Evolutionary conservation across 1,140 invertebrate species (phyloP).

Genomic region (Drosophila asahinai): DNA sequence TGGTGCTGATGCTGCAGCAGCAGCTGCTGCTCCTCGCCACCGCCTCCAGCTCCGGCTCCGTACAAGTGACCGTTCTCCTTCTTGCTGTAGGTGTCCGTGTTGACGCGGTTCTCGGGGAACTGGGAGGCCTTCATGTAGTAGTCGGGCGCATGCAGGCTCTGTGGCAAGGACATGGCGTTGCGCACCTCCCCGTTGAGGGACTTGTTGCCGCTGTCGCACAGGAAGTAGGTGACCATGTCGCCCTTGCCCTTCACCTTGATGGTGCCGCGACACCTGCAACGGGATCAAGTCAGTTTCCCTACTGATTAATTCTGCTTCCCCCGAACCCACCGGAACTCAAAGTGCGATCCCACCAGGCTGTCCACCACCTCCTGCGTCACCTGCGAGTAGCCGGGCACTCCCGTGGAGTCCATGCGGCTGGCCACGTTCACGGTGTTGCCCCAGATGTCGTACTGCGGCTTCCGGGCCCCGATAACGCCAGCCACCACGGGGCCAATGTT

Average conservation of each 20-base stretch:
- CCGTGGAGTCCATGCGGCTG: constrained; percentile 95
- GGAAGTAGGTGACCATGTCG: constrained; percentile 96
- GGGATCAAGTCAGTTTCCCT: too few species aligned
- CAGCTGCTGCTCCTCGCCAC: constrained; percentile 69
- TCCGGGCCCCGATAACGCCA: constrained; percentile 96
- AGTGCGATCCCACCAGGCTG: constrained; percentile 83
- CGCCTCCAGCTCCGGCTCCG: constrained; percentile 19
- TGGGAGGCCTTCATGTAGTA: constrained; percentile 82
- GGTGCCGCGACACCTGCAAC: constrained; percentile 90
- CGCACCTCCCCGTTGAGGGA: constrained; percentile 78
- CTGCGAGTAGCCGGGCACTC: constrained; percentile 93
- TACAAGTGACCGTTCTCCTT: constrained; percentile 74
- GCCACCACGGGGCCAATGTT: constrained; percentile 97
- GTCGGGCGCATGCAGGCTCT: constrained; percentile 68
- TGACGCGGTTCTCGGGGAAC: constrained; percentile 77
- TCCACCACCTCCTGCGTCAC: constrained; percentile 92
- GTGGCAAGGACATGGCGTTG: constrained; percentile 71
- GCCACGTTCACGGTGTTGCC: constrained; percentile 96
- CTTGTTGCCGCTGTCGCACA: constrained; percentile 87
- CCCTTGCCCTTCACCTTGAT: constrained; percentile 97
- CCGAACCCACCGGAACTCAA: constrained; percentile 73
- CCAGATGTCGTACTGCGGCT: constrained; percentile 98
- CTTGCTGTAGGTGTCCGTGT: constrained; percentile 78
- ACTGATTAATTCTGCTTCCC: too few species aligned
- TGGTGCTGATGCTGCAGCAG: constrained; percentile 67